Evolutionary conservation across 2,888 invertebrate genomes (phyloP), one percentile per base, ranked within the genome.

Genomic region (Melieria crassipennis): DNA sequence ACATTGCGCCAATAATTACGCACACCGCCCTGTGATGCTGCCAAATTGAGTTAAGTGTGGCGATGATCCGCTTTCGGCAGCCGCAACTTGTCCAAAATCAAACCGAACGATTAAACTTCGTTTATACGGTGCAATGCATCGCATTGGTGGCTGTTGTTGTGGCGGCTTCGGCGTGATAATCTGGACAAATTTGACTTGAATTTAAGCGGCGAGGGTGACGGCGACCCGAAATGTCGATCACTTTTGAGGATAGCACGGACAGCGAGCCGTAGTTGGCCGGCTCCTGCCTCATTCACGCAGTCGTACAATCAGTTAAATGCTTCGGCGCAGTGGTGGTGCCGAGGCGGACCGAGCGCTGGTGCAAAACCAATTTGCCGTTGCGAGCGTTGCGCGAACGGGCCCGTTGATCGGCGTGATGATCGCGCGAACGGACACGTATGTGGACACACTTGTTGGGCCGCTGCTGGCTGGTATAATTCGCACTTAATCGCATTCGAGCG

Each of bases 41-140:
- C 80, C 83, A 84, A 84, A 83, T 84, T 84, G 83, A 83, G 84
- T 85, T 85, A 85, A 85, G 85, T 84, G 84, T 84, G 83, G 82
- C 78, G 79, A 76, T 79, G 81, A 82, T 79, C 82, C 78, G 72
- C 73, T 81, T 69, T 79, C 76, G 78, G 78, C 82, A 78, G 79
- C 76, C 76, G 73, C 71, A 76, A 62, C 64, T 64, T 60, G 71
- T 70, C 73, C 76, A 63, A 30, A 52, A 43, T 9, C 45, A 46
- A 58, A 60, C 46, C 60, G 52, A 67, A 62, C 48, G 61, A 62
- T 57, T 50, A 68, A 67, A n/a, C 67, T 46, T 43, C 55, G n/a
- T 42, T 46, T 56, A 56, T 42, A 10, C 5, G 50, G 60, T 43
- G 3, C 45, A 46, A 7, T 48, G 45, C 50, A 64, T 57, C 46